These are phyloP conservation scores for Tetramorium parvispinum DNA, from an alignment of 1,140 invertebrate genomes.

Conservation along the genomic window DNA sequence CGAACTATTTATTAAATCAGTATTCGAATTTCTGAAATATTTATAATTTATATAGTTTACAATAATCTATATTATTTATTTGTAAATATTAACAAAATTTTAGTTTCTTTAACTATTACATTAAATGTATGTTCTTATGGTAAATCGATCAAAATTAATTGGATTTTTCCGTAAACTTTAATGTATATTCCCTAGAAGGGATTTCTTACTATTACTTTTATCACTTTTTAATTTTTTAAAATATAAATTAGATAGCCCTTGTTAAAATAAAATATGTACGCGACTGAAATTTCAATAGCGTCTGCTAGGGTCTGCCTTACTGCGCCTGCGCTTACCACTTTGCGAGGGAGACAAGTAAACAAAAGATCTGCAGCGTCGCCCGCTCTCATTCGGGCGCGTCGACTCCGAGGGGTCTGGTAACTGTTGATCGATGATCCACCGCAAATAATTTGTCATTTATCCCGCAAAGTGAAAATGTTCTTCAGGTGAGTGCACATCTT, in stretches of 20 bases:
- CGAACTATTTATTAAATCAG: background rate
- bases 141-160: background rate
- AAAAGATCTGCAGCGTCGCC: constrained; percentile 10
- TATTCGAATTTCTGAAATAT: background rate
- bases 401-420: background rate
- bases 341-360: constrained; percentile 25
- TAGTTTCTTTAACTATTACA: background rate
- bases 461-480: background rate
- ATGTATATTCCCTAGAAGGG: background rate
- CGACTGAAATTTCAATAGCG: background rate
- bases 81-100: background rate
- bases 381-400: constrained; percentile 27
- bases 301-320: background rate
- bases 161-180: background rate
- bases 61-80: background rate
- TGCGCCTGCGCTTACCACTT: background rate
- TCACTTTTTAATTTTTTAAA: background rate
- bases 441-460: background rate
- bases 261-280: background rate
- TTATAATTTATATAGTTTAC: background rate
- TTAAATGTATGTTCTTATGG: background rate
- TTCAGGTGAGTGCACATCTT: background rate
- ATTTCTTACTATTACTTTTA: background rate
- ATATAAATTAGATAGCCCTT: background rate
- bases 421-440: background rate